Conservation (phyloP, 2,888 invertebrate genomes). For the Branchellion lobata region DNA sequence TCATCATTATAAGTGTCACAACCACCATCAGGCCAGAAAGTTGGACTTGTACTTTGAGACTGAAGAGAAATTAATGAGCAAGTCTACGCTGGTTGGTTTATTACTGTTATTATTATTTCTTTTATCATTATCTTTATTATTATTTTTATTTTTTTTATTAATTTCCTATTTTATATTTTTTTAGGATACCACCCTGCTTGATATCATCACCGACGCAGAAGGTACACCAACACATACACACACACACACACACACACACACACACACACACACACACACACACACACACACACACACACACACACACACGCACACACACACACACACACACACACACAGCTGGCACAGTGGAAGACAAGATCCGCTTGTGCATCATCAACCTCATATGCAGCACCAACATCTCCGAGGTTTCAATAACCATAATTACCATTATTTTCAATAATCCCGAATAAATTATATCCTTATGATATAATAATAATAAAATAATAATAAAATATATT, state of each 20-base stretch:
- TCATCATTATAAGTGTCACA: constrained; percentile 17
- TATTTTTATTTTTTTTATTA: constrained; percentile 18
- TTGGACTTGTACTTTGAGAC: constrained; percentile 94
- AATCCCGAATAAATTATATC: too few relatives aligned
- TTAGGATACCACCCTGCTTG: constrained; percentile 78
- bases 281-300: too few relatives aligned
- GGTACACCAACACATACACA: constrained; percentile 52
- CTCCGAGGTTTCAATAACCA: constrained; percentile 69
- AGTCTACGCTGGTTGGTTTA: constrained; percentile 59
- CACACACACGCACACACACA: constrained; percentile 5
- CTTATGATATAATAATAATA: too few relatives aligned
- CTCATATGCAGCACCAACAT: constrained; percentile 81
- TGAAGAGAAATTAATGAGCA: constrained; percentile 92
- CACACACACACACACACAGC: constrained; percentile 61
- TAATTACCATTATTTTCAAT: neutral
- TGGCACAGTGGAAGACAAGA: constrained; percentile 85
- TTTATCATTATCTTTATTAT: neutral
- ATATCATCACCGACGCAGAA: constrained; percentile 80
- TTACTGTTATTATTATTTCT: constrained; percentile 11
- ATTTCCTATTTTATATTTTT: constrained; percentile 39
- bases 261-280: too few relatives aligned
- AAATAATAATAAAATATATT: too few relatives aligned
- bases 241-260: constrained; percentile 2
- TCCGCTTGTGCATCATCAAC: constrained; percentile 82
- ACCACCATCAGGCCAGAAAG: constrained; percentile 72